Base-by-base conservation (phyloP, 30 jellyfish, hydroid and myxozoan species). In the Chrysaora quinquecirrha region DNA sequence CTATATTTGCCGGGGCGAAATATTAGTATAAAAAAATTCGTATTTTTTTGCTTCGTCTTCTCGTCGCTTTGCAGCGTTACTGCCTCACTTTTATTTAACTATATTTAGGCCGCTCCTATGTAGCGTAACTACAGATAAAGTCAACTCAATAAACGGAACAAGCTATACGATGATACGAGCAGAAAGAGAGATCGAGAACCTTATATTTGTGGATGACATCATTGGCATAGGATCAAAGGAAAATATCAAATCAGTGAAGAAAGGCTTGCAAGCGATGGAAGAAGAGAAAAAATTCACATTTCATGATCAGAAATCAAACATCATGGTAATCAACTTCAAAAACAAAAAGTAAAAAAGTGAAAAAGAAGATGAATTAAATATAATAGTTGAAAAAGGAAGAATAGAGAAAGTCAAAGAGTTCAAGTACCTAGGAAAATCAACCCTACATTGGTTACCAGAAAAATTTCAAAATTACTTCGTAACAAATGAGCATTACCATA, bases 211-310 rank as follows among this genome's bases (percentile, higher is more conserved):
- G 2, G 77, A 65, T 27, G 77, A 65, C 6, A 65, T 65, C 52
- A 65, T 65, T 65, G 77, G 77, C 16, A 3, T 65, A 1, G 77
- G 77, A 65, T 65, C 77, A 27, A 27, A 27, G 77, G 54, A 65
- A 65, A 65, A 65, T 1, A 22, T 65, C 25, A 65, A 65, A 27
- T 4, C 76, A 20, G 76, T 64, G 48, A 48, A 64, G 48, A 64
- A 64, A 64, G 28, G 76, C 76, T 20, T 64, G 28, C 76, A 16
- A 27, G 76, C 76, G 21, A 64, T 64, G 76, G 76, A 64, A 64
- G 76, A 27, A 64, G 48, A 64, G 48, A 64, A 64, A 64, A 64
- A 16, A 29, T 64, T 64, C 48, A 64, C 76, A 19, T 64, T 64
- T 27, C 46, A 64, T 64, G 76, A 64, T 29, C 9, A 64, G 20